Conservation (phyloP, 2,797 vertebrate genomes). For the Macropus fuliginosus region DNA sequence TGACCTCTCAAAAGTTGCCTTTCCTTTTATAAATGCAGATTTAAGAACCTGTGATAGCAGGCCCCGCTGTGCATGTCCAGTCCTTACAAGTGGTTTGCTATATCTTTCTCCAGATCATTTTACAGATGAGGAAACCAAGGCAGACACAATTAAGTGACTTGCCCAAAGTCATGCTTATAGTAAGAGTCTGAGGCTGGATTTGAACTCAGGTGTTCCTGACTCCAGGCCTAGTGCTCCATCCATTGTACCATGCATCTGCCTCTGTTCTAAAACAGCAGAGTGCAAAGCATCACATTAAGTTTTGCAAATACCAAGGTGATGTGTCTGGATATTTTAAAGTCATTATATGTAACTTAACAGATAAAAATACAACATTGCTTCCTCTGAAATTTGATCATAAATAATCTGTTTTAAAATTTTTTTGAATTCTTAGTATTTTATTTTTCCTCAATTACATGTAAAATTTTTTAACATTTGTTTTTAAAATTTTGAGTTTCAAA, state of each 20-base stretch:
- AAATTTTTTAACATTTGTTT: no score
- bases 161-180: neutral
- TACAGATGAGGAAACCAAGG: neutral
- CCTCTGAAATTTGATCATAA: constrained; percentile 33
- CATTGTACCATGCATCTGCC: neutral
- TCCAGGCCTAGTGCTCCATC: neutral
- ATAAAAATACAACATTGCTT: constrained; percentile 20
- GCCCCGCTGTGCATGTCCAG: no score
- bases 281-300: neutral
- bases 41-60: no score
- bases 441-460: no score
- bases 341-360: neutral
- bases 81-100: neutral
- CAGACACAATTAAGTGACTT: neutral
- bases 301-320: neutral
- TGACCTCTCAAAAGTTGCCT: no score
- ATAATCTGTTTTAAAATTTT: no score
- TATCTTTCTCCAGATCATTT: neutral
- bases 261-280: neutral
- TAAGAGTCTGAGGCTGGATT: neutral
- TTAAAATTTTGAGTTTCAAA: no score
- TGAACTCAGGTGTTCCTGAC: neutral
- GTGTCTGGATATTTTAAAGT: constrained; percentile 11
- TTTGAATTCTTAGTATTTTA: no score
- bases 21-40: no score